phyloP scores from a whole-genome alignment of 2,888 invertebrate genomes.

The Idaea aversata region DNA sequence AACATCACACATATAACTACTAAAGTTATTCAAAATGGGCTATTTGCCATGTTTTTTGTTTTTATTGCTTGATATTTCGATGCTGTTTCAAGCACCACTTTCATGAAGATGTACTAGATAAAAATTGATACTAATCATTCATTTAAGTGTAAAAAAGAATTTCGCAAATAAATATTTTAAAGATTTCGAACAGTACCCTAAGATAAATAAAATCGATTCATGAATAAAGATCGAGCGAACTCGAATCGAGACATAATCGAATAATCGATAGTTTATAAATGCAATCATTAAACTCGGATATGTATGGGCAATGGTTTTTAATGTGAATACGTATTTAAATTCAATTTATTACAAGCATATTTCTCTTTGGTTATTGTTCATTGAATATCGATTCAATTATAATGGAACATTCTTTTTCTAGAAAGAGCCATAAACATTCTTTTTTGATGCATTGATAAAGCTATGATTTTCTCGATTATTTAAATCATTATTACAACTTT shows the following conservation, averaged over 20 bases:
- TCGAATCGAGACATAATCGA: constrained; percentile 24
- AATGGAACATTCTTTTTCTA: background rate
- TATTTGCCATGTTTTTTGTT: no score
- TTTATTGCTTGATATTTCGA: no score
- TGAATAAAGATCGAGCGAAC: constrained; percentile 37
- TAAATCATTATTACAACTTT: no score
- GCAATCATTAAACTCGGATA: constrained; percentile 16
- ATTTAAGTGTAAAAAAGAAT: no score
- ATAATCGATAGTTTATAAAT: constrained; percentile 24
- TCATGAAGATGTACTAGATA: no score
- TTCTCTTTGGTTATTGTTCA: background rate
- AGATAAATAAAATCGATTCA: constrained; percentile 31
- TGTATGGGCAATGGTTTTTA: constrained; percentile 12
- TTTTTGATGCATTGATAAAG: background rate
- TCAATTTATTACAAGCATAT: background rate
- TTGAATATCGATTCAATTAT: background rate
- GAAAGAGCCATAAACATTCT: background rate
- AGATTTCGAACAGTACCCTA: constrained; percentile 18
- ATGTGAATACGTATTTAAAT: background rate
- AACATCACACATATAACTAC: no score
- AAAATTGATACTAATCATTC: no score
- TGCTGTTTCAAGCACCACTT: no score
- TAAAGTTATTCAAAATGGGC: no score
- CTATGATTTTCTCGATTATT: no score
- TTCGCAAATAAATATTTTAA: background rate